Evolutionary conservation across 1,140 invertebrate species (phyloP), one percentile per base, ranked within the genome.

Genomic region (Hetaerina americana): DNA sequence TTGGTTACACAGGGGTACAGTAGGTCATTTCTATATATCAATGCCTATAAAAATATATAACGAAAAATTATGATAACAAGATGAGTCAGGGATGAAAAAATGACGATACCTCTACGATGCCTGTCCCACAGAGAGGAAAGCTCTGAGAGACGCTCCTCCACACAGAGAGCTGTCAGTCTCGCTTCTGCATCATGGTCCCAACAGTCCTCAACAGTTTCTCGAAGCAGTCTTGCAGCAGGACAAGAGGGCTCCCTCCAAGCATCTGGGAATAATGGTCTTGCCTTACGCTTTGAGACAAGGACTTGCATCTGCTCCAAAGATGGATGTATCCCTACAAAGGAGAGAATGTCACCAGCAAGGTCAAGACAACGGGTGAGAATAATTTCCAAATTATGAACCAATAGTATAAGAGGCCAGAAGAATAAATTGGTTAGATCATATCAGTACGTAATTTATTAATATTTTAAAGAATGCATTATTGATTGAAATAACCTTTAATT

Each of bases 131-230:
- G 72, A 6, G 74, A 75, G 22, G 90, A 87, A 68, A 95, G 81
- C 78, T 95, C 92, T 26, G 86, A 82, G 75, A 96, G 84, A 27
- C 94, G 84, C 80, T 96, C 94, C 76, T 94, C 91, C 8, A 95
- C 93, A 81, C 94, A 96, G 6, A 95, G 84, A 1, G 94, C 91
- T 12, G 94, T 95, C 31, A 97, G 82, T 73, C 95, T 87, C 6
- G 95, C 95, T 78, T 96, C 95, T 0, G 94, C 92, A 81, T 96
- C 95, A 72, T 94, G 89, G 80, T 97, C 95, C 93, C 94, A 96
- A 82, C 93, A 96, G 78, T 96, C 94, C 80, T 95, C 93, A 74
- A 95, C 92, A 0, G 94, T 96, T 83, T 95, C 93, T 72, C 87
- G 87, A 31, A 95, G 85, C 24, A 92, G 83, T 73, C 89, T 86